Conservation (phyloP, 2,113 vertebrate species). For the Plestiodon gilberti region DNA sequence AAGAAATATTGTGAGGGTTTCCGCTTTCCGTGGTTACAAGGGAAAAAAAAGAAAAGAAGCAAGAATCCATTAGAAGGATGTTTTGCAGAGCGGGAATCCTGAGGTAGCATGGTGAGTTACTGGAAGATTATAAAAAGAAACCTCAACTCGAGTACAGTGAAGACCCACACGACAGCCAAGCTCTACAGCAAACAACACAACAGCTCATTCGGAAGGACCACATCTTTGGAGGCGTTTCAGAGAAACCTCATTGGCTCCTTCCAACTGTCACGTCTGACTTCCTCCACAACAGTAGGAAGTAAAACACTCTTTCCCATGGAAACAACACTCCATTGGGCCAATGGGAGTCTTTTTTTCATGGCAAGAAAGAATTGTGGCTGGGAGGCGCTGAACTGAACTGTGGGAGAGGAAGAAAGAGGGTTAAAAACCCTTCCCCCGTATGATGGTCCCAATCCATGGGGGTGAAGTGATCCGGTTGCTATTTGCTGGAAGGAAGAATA, state of each 20-base stretch:
- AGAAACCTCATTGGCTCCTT: not conserved
- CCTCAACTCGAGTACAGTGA: not conserved
- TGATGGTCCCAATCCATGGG: no score
- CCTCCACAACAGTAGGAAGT: not conserved
- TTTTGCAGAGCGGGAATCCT: constrained; percentile 33
- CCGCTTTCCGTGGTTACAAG: constrained; percentile 35
- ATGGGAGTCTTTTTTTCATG: no score
- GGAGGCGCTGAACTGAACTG: no score
- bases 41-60: not conserved
- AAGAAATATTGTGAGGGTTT: not conserved
- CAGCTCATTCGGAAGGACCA: not conserved
- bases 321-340: not conserved
- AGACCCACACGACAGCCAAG: accelerated
- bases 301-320: not conserved
- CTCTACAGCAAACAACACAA: not conserved
- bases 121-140: constrained; percentile 32
- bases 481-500: no score
- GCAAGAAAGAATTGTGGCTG: no score
- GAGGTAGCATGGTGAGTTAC: not conserved
- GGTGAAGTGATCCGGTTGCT: no score
- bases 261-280: not conserved
- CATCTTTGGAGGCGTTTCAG: not conserved
- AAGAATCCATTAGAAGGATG: constrained; percentile 40
- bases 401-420: no score
- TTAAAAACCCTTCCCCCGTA: no score